phyloP scores from a whole-genome alignment of 1,140 invertebrate genomes.

The Gonatopus flavifemur region DNA sequence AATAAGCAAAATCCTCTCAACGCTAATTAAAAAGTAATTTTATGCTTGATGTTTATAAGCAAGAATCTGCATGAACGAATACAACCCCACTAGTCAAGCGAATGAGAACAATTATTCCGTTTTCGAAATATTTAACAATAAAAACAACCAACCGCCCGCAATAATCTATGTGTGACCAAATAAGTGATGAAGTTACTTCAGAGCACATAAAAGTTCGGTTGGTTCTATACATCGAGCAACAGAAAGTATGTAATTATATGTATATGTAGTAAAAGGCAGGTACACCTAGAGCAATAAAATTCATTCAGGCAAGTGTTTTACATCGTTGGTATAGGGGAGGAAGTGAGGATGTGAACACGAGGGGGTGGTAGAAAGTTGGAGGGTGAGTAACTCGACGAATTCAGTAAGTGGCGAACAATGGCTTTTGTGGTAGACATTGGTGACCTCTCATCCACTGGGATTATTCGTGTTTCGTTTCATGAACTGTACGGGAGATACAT shows the following conservation, averaged over 20 bases:
- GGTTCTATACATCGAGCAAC: no score
- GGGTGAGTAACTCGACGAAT: slow-evolving; percentile 44
- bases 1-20: slow-evolving; percentile 47
- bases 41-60: slow-evolving; percentile 34
- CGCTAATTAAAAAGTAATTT: slow-evolving; percentile 54
- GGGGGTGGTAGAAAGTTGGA: slow-evolving; percentile 23
- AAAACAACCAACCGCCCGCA: no score
- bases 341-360: slow-evolving; percentile 15
- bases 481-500: slow-evolving; percentile 1
- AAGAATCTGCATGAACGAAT: no score
- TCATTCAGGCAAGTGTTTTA: slow-evolving; percentile 55
- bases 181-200: no score
- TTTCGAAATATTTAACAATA: no score
- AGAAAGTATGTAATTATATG: no score
- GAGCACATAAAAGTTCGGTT: no score
- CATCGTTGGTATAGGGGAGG: slow-evolving; percentile 26
- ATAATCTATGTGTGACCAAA: no score
- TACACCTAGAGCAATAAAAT: slow-evolving; percentile 49
- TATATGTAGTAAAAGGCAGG: no score
- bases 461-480: slow-evolving; percentile 27
- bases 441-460: slow-evolving; percentile 21
- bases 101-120: no score
- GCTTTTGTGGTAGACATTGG: slow-evolving; percentile 51
- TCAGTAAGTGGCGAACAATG: slow-evolving; percentile 57
- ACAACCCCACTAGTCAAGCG: no score